Base-by-base conservation (phyloP, 2,888 invertebrate genomes). In the Cyclophora albipunctata region DNA sequence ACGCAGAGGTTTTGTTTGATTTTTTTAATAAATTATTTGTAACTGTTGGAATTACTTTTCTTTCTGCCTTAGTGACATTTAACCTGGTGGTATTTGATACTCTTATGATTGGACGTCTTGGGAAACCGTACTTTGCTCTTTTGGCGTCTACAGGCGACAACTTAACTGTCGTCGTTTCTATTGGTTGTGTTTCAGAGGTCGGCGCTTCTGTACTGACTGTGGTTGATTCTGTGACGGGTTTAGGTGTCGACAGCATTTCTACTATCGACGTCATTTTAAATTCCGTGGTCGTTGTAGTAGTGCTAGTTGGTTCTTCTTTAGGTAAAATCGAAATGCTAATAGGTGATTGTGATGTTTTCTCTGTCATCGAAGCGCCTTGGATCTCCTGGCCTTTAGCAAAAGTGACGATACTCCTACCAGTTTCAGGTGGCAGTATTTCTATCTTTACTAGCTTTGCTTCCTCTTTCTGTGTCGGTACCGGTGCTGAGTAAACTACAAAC, bases 401-500 rank as follows among this genome's bases (percentile, higher is more conserved):
- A 33, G 84, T 85, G 34, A 80, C 67, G 46, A 84, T 81, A 50
- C 75, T 84, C 4, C 74, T 72, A 40, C 75, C 79, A 5, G 67
- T 64, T 60, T 82, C 82, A 40, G 83, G 74, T 64, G 81, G 78
- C 3, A 79, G 51, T 2, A 81, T 67, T 49, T 83, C 67, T 33
- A 81, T 56, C 59, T 84, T 81, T 1, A 80, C 81, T 20, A 79
- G 75, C 48, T 78, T 81, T 2, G 62, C 71, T 41, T 79, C 71
- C 52, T 85, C 78, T 52, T 77, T 69, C 59, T 80, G 78, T 37
- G 63, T 75, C 33, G 75, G 67, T 34, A 75, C 64, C 6, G 87
- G 73, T 5, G 86, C 79, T 3, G 90, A 90, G 60, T 89, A 90
- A 1, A 90, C 86, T 2, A 87, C 68, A 63, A 85, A 89, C 1